Evolutionary conservation across 2,113 vertebrate species (phyloP).

Genomic region (Oreamnos americanus): DNA sequence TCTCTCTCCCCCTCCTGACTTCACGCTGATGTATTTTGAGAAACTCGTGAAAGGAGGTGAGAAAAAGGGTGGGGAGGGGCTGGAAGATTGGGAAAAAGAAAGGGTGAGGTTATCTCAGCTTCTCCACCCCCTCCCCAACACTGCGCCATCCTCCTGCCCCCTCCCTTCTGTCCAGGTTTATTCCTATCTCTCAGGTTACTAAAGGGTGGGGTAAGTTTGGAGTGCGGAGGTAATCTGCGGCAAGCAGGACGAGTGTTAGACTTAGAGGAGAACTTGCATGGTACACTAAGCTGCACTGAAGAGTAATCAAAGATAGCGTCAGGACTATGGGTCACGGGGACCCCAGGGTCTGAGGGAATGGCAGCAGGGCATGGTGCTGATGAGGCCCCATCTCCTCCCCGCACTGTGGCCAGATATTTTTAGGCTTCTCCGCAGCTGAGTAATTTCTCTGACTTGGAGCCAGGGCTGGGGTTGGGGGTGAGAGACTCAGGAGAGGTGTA

Average conservation of each 20-base stretch:
- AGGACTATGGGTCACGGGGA: neutral
- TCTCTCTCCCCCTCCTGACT: slow-evolving; percentile 62
- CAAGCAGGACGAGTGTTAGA: neutral
- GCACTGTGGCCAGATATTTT: slow-evolving; percentile 66
- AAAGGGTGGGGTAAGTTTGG: slow-evolving; percentile 33
- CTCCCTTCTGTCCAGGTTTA: neutral
- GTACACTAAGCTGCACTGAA: neutral
- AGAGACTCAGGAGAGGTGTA: neutral
- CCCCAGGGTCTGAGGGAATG: neutral
- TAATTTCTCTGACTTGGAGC: slow-evolving; percentile 74
- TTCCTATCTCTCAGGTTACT: neutral
- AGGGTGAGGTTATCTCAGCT: slow-evolving; percentile 55
- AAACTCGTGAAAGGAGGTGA: slow-evolving; percentile 74
- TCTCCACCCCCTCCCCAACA: neutral
- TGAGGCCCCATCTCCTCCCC: neutral
- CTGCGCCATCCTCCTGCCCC: neutral
- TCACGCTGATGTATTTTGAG: slow-evolving; percentile 75
- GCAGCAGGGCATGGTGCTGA: neutral
- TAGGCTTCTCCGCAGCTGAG: slow-evolving; percentile 71
- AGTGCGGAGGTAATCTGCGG: neutral
- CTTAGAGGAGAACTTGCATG: neutral
- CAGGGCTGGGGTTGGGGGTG: slow-evolving; percentile 60
- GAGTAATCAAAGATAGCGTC: neutral
- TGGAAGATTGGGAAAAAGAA: slow-evolving; percentile 18
- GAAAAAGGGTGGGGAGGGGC: slow-evolving; percentile 59